These are phyloP conservation scores for Camponotus vicinus DNA, from an alignment of 1,140 invertebrate genomes.

Conservation along the genomic window DNA sequence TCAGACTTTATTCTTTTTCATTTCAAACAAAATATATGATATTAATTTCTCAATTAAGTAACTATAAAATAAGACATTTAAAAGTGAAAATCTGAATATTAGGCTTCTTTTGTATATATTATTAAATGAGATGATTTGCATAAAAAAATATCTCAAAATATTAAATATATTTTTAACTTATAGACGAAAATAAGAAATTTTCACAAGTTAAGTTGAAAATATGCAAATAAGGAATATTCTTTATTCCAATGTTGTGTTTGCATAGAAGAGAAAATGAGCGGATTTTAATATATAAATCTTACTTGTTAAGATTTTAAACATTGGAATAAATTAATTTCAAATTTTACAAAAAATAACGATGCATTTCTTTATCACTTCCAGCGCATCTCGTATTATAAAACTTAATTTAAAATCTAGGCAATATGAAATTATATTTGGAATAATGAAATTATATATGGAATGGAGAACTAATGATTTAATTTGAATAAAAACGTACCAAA, in stretches of 20 bases:
- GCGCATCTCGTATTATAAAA: not conserved
- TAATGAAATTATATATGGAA: not conserved
- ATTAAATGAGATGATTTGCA: not conserved
- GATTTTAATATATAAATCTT: not conserved
- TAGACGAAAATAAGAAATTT: not conserved
- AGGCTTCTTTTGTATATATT: too few relatives aligned
- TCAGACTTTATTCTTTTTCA: not conserved
- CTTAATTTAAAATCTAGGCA: not conserved
- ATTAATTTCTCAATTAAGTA: not conserved
- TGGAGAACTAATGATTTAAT: not conserved
- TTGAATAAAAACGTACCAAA: constrained; percentile 77
- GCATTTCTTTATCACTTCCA: not conserved
- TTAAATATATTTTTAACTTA: not conserved
- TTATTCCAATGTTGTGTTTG: not conserved
- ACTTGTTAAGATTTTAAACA: not conserved
- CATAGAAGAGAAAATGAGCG: not conserved
- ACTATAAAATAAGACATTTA: not conserved
- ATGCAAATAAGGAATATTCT: not conserved
- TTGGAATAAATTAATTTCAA: not conserved
- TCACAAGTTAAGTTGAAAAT: not conserved
- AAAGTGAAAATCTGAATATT: not conserved
- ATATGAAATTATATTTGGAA: not conserved
- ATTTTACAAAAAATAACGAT: not conserved
- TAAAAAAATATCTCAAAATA: not conserved
- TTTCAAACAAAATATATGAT: not conserved